Evolutionary conservation across 2,888 invertebrate species (phyloP).

Genomic region (Oligia strigilis): DNA sequence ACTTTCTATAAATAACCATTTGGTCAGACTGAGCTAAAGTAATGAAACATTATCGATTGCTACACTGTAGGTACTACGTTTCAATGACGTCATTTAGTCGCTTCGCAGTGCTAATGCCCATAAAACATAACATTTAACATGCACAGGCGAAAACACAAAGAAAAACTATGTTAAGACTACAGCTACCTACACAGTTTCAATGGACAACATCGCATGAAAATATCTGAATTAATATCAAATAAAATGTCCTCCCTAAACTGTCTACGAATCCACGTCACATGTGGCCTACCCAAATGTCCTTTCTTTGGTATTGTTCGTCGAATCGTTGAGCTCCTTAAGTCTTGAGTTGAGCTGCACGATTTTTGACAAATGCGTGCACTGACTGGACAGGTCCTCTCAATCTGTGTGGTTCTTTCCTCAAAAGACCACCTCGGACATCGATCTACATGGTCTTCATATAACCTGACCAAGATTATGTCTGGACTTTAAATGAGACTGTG

Average conservation of each 20-base stretch:
- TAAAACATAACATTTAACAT: slow-evolving; percentile 31
- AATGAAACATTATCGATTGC: slow-evolving; percentile 61
- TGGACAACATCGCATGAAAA: neutral
- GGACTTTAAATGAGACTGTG: no score
- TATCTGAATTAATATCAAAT: neutral
- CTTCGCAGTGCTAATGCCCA: slow-evolving; percentile 27
- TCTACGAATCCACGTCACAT: slow-evolving; percentile 21
- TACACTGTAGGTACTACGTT: slow-evolving; percentile 20
- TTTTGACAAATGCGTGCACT: no score
- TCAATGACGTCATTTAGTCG: slow-evolving; percentile 46
- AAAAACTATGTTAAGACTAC: neutral
- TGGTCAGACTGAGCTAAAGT: slow-evolving; percentile 45
- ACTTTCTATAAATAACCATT: slow-evolving; percentile 39
- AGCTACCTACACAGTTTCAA: neutral
- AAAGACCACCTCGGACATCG: no score
- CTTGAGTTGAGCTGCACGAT: no score
- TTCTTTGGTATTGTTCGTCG: no score
- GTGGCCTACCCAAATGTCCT: no score
- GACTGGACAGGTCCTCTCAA: no score
- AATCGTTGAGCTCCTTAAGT: no score
- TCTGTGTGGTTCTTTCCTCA: no score
- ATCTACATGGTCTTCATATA: no score
- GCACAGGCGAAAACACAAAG: slow-evolving; percentile 15
- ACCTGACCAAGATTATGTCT: no score
- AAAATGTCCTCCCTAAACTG: slow-evolving; percentile 8